Base-by-base conservation (phyloP, 2,888 invertebrate genomes). In the Galeopsomyia nigrocyanea region DNA sequence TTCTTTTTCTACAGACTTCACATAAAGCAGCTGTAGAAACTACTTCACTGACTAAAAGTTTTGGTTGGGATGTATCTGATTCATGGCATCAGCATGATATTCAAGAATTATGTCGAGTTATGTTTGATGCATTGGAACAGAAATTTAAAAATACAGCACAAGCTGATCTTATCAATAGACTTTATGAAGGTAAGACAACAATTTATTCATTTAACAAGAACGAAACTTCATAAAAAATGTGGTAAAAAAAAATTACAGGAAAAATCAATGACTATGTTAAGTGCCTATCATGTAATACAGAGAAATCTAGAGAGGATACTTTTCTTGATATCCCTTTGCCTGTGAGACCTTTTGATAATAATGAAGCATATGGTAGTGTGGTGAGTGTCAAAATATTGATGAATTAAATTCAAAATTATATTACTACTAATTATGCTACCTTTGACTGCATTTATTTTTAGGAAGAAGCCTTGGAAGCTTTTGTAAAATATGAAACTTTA, bases 71-170 rank as follows among this genome's bases (percentile, higher is more conserved):
- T 82, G 93, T 93, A 53, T 92, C 93, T 73, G 94, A 95, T 86
- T 95, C 95, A 0, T 96, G 95, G 94, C 95, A 96, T 80, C 96
- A 96, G 82, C 96, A 96, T 82, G 96, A 96, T 83, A 95, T 96
- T 64, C 96, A 96, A 84, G 96, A 96, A 84, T 87, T 96, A 68
- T 95, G 94, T 82, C 89, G 95, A 57, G 94, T 96, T 10, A 95
- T 96, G 94, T 95, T 96, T 84, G 96, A 96, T 84, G 95, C 95
- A 0, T 86, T 96, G 58, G 95, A 95, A 83, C 91, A 92, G 78
- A 94, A 93, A 80, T 95, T 95, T 86, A 93, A 92, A 84, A 92
- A 93, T 78, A 94, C 95, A 1, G 91, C 93, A 78, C 94, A 95
- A 84, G 91, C 93, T 3, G 92, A 95, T 83, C 88, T 96, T 13